Percentiles rank a stretch among this genome's conserved stretches.
Evolutionary conservation across 2,888 invertebrate genomes (phyloP).

Genomic region (Anthrax anthrax): DNA sequence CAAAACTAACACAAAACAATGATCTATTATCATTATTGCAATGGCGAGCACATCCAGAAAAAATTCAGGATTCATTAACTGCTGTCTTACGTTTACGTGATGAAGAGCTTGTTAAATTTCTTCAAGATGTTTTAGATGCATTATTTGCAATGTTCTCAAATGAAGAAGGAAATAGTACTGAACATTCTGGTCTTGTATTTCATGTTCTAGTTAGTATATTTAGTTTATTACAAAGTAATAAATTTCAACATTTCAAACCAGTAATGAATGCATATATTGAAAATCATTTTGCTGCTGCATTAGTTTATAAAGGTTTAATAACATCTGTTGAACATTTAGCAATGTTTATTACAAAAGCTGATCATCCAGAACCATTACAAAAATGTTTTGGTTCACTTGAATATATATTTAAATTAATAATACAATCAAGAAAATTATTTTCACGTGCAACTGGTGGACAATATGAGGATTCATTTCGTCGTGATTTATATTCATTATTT

Average conservation of each 20-base stretch:
- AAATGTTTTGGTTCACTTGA: constrained; percentile 83
- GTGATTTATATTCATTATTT: constrained; percentile 69
- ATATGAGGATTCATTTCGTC: constrained; percentile 73
- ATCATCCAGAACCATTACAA: constrained; percentile 78
- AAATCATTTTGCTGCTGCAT: constrained; percentile 85
- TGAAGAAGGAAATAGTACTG: constrained; percentile 79
- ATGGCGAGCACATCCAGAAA: constrained; percentile 81
- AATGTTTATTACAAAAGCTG: constrained; percentile 70
- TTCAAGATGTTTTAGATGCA: constrained; percentile 87
- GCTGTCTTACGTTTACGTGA: constrained; percentile 69
- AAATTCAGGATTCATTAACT: constrained; percentile 71
- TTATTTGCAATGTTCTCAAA: constrained; percentile 87
- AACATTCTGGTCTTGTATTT: constrained; percentile 82
- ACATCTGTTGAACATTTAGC: constrained; percentile 84
- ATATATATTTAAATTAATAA: constrained; percentile 84
- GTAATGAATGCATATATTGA: constrained; percentile 89
- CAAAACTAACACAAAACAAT: constrained; percentile 92
- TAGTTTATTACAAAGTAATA: constrained; percentile 73
- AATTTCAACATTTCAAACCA: constrained; percentile 88
- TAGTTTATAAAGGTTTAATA: constrained; percentile 82
- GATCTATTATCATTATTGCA: constrained; percentile 78
- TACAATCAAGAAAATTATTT: constrained; percentile 73
- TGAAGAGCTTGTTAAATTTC: constrained; percentile 86
- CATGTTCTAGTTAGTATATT: constrained; percentile 86
- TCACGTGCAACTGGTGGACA: constrained; percentile 76